Conservation (phyloP, 2,888 invertebrate genomes). For the Parapristionchus giblindavisi region DNA sequence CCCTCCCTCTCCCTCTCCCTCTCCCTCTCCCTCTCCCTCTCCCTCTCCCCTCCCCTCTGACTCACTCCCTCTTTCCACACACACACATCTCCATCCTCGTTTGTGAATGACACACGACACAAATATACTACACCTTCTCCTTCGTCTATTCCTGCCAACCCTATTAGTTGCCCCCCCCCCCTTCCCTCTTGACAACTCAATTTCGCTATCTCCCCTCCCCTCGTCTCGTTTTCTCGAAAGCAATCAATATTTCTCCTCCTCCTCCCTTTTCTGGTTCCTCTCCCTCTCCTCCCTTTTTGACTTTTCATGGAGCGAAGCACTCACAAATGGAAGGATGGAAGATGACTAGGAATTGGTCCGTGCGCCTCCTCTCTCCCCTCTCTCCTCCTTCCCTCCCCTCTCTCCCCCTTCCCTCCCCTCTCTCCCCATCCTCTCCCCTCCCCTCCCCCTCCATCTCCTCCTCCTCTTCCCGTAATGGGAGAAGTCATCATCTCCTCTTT, state of each 20-base stretch:
- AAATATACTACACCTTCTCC: too few relatives aligned
- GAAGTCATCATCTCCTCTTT: too few relatives aligned
- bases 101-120: too few relatives aligned
- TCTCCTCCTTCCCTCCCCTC: not conserved
- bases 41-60: conserved; percentile 2
- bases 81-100: too few relatives aligned
- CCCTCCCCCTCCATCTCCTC: not conserved
- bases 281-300: conserved; percentile 3
- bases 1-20: not conserved
- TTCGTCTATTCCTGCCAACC: too few relatives aligned
- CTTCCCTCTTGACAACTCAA: conserved; percentile 15
- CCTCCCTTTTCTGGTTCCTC: conserved; percentile 2
- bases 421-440: not conserved
- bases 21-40: not conserved
- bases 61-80: conserved; percentile 8
- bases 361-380: not conserved
- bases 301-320: conserved; percentile 14
- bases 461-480: too few relatives aligned
- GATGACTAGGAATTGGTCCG: too few relatives aligned
- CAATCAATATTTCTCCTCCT: not conserved
- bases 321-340: not conserved
- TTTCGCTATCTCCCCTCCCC: not conserved
- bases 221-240: not conserved
- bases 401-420: conserved; percentile 21
- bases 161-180: conserved; percentile 21